Base-by-base conservation (phyloP, 2,797 vertebrate species). In the Sebastes kiyomatsui region DNA sequence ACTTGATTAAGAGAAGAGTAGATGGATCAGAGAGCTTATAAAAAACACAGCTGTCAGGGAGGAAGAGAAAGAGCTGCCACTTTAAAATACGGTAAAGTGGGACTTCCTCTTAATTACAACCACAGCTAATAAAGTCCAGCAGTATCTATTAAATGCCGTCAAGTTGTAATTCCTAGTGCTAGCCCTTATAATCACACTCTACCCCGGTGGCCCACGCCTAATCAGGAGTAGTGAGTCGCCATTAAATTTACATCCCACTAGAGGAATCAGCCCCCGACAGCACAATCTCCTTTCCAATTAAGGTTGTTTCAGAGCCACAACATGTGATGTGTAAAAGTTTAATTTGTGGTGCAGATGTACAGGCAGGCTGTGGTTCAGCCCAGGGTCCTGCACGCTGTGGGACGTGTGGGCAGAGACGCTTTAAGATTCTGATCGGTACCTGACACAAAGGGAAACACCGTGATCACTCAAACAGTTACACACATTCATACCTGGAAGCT, bases 181-280 rank as follows among this genome's bases (percentile, higher is more conserved):
- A 42, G 72, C 67, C 64, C 71, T 80, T 78, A 71, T 87, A 89
- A 90, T 91, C 89, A 75, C 72, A 67, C 71, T 79, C 79, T 16
- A 52, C 72, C 75, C 84, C 1, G 0, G 74, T 77, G 84, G 75
- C 64, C 72, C 71, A 71, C 6, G 7, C 60, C 83, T 83, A 81
- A 86, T 88, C 81, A 74, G 66, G 68, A 64, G 72, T 84, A 89
- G 70, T 67, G 79, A 69, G 38, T 68, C 78, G 73, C 78, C 76
- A 83, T 80, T 87, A 87, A 80, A 90, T 90, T 68, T 71, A 84
- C 73, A 87, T 87, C 80, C 85, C 85, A 75, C 75, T 4, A 14
- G 85, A 74, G 80, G 73, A 80, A 72, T 82, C 56, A n/a, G 32
- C 16, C 27, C 46, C 64, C 4, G 16, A 62, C 72, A 84, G 83